A percentile compares a stretch with the other conserved stretches of the same genome.
Conservation (phyloP, 1,140 invertebrate species). For the Zaprionus vittiger region DNA sequence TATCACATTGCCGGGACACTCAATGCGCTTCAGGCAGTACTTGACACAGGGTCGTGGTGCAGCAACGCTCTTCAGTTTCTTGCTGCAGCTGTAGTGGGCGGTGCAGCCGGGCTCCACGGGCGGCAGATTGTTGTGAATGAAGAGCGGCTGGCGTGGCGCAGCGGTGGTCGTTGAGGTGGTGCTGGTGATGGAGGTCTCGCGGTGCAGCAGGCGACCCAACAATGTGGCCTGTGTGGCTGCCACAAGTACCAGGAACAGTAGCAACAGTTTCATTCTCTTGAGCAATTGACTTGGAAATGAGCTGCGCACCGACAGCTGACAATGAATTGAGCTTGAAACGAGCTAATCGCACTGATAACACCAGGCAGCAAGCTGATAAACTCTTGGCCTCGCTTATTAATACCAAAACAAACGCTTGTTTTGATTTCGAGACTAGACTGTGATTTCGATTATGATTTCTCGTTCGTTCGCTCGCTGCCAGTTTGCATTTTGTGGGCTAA, state of each 20-base stretch:
- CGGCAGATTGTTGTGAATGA: constrained; percentile 68
- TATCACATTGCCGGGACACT: constrained; percentile 59
- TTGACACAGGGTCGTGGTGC: constrained; percentile 68
- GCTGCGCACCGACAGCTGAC: neutral
- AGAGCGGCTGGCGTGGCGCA: constrained; percentile 32
- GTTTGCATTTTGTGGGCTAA: constrained; percentile 3
- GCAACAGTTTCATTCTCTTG: constrained; percentile 55
- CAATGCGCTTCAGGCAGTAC: constrained; percentile 69
- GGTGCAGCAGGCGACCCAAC: constrained; percentile 47
- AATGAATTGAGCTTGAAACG: constrained; percentile 7
- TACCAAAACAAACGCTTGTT: neutral
- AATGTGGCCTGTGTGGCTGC: constrained; percentile 21
- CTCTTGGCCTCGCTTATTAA: constrained; percentile 19
- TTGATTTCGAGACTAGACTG: neutral
- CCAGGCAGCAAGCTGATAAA: constrained; percentile 40
- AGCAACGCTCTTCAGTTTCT: constrained; percentile 55
- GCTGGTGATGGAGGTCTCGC: neutral
- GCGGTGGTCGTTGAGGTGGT: constrained; percentile 29
- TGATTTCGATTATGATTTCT: neutral
- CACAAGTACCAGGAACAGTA: constrained; percentile 16
- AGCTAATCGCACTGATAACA: constrained; percentile 1
- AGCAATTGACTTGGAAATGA: constrained; percentile 30
- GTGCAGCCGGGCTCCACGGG: constrained; percentile 44
- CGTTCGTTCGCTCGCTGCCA: neutral
- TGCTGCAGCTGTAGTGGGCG: constrained; percentile 59